These are phyloP conservation scores for Pionites leucogaster DNA, from an alignment of 2,113 vertebrate species.

Conservation along the genomic window DNA sequence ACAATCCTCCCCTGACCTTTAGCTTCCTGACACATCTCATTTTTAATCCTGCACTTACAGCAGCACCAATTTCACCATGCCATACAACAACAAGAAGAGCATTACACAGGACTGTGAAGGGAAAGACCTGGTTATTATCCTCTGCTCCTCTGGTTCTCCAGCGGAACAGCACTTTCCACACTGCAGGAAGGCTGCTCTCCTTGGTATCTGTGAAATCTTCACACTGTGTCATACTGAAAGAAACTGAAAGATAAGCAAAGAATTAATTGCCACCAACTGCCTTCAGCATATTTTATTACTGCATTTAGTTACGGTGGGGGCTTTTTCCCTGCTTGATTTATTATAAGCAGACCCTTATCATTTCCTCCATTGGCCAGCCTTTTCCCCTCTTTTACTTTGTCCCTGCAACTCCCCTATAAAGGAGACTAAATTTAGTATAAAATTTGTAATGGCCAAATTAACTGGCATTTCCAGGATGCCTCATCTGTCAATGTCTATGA, in stretches of 20 bases:
- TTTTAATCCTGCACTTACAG: neutral
- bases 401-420: neutral
- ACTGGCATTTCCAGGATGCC: neutral
- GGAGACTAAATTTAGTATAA: neutral
- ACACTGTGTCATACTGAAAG: neutral
- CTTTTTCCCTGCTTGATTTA: neutral
- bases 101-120: neutral
- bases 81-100: neutral
- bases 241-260: neutral
- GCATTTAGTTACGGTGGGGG: neutral
- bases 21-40: neutral
- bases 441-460: neutral
- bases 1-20: neutral
- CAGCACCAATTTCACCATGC: neutral
- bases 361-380: neutral
- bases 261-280: neutral
- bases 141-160: neutral
- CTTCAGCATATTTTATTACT: neutral
- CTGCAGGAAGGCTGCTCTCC: neutral
- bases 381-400: neutral
- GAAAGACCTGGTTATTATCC: neutral
- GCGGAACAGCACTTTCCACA: neutral
- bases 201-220: neutral
- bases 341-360: neutral
- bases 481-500: conserved; percentile 15